phyloP scores from a whole-genome alignment of 2,797 vertebrate species.

The Neopelma chrysocephalum region DNA sequence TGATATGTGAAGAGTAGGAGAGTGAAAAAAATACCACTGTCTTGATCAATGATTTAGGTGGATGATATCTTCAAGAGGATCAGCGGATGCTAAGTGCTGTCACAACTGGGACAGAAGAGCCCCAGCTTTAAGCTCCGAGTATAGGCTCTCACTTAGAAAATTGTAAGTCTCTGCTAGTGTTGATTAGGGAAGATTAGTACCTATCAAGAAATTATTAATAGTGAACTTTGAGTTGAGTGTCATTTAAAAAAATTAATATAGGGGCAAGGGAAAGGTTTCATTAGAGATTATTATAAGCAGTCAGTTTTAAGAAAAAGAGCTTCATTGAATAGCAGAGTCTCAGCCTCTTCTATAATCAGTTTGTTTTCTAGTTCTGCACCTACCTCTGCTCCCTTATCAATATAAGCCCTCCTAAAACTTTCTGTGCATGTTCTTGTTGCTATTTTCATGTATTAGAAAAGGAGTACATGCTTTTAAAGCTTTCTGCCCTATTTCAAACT shows the following conservation, averaged over 20 bases:
- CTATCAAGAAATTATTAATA: neutral
- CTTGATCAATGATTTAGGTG: neutral
- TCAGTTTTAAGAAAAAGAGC: neutral
- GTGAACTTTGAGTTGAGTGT: neutral
- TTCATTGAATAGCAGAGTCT: neutral
- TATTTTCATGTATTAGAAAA: neutral
- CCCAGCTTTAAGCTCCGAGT: neutral
- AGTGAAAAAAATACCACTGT: neutral
- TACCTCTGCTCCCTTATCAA: neutral
- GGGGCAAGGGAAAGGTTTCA: neutral
- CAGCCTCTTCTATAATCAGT: neutral
- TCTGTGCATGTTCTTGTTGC: neutral
- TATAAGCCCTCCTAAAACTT: neutral
- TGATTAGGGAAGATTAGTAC: slow-evolving; percentile 6
- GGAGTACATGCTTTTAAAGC: neutral
- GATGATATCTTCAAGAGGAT: neutral
- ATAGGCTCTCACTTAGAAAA: neutral
- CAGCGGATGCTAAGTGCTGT: neutral
- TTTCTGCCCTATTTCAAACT: neutral
- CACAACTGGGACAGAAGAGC: neutral
- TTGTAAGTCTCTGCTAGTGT: neutral
- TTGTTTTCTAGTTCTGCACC: neutral
- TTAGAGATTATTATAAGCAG: neutral
- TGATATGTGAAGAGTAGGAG: neutral
- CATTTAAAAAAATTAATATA: neutral